Base-by-base conservation (phyloP, 2,888 invertebrate species). In the Neelides folsomi region DNA sequence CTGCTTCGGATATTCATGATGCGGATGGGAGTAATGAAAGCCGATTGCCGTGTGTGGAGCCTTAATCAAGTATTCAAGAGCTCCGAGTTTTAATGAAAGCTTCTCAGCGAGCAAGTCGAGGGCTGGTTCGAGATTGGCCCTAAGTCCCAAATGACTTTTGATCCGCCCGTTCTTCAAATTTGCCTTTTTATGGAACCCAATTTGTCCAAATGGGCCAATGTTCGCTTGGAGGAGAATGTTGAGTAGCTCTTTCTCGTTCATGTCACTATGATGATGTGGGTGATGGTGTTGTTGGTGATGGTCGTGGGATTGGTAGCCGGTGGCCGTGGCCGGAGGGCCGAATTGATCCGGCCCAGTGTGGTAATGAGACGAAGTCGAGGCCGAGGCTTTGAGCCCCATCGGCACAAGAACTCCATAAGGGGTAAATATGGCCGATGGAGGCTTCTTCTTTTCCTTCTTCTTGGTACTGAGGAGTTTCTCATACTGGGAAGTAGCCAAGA, bases 371-470 rank as follows among this genome's bases (percentile, higher is more conserved):
- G 47, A 19, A 2, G 18, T 41, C 3, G 49, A 43, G 13, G 49
- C 45, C 15, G 44, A 15, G 20, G 43, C 45, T 13, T 51, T 35
- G 5, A 51, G 48, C n/a, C 56, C 55, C 54, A 58, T 58, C 12
- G 60, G 60, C 4, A 60, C 55, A 1, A 60, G 53, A 15, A 60
- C 53, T 46, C 64, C 64, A 38, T 64, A 64, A 8, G 64, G 64
- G 6, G 64, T 64, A 50, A 61, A 62, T 54, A 64, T 64, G 10
- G 62, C 56, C 13, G 58, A 53, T 12, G 62, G 64, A 3, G 64
- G 59, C 18, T 56, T 56, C 41, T 52, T 58, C 47, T 59, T 58
- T 12, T 57, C 51, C 27, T 60, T 58, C 52, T 54, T 52, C 47
- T 61, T 57, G 10, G 57, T 52, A 16, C 61, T 58, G 59, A 64